Evolutionary conservation across 2,888 invertebrate species (phyloP), one percentile per base, ranked within the genome.

Genomic region (Tupiocoris notatus): DNA sequence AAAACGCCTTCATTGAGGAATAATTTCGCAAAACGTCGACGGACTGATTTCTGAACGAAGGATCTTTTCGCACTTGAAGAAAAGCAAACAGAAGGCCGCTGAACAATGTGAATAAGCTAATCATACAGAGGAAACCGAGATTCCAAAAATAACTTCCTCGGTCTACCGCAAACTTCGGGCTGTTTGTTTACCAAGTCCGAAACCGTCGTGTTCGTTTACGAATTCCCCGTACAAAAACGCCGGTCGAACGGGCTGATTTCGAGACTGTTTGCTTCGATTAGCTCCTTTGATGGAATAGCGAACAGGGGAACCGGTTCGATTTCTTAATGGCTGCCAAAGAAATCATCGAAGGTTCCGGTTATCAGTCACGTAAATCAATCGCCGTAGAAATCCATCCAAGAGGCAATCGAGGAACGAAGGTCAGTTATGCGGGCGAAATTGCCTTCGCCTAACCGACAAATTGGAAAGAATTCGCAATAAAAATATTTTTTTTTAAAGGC

Each of bases 171-270:
- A 39, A 39, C 39, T 39, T 39, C 12, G 39, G n/a, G 39, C 39
- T 39, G 12, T 54, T 56, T 66, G 66, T 66, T 66, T 66, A 66
- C 56, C 18, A 56, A 66, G 66, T 16, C 56, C 39, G 39, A 39
- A 56, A 21, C 21, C 23, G 65, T 23, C 17, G 39, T 66, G 9
- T 24, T 39, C 24, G 66, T 25, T 25, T 23, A 65, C 66, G 66
- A 22, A 66, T 66, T 66, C 66, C 66, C 6, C 9, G 21, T 6
- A 56, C 17, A 56, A 56, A 39, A 20, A 66, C 25, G 22, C n/a
- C n/a, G 12, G 9, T 18, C 1, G 20, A 9, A 22, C 7, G 22
- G 17, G 21, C 39, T 39, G 39, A 12, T 39, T 7, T 12, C 12
- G 39, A 39, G 39, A 39, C 39, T n/a, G n/a, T n/a, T 12, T 39